phyloP scores from a whole-genome alignment of 2,888 invertebrate species.

The Thereva nobilitata region DNA sequence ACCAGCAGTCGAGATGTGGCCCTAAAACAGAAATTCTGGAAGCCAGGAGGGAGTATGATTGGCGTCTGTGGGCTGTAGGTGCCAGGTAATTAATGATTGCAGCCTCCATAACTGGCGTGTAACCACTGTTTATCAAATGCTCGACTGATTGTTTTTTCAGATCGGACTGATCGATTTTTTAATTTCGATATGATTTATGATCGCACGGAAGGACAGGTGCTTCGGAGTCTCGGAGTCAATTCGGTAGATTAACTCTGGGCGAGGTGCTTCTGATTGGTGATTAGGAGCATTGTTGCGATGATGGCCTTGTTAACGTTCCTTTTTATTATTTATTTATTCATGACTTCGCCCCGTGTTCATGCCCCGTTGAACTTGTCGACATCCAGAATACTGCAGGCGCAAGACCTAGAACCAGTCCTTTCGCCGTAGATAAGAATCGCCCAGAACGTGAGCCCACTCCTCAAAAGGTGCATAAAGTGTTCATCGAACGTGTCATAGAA shows the following conservation, averaged over 20 bases:
- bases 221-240: slow-evolving; percentile 25
- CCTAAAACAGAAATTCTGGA: slow-evolving; percentile 21
- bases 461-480: slow-evolving; percentile 21
- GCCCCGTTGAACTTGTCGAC: no score
- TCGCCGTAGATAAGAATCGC: slow-evolving; percentile 17
- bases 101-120: slow-evolving; percentile 36
- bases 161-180: slow-evolving; percentile 39
- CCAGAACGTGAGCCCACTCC: slow-evolving; percentile 30
- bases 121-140: slow-evolving; percentile 41
- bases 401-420: slow-evolving; percentile 14
- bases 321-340: no score
- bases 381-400: no score
- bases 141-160: slow-evolving; percentile 39
- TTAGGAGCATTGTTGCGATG: no score
- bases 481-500: slow-evolving; percentile 32
- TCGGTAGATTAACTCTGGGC: slow-evolving; percentile 36
- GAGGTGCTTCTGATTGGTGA: slow-evolving; percentile 39
- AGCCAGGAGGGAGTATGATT: slow-evolving; percentile 21
- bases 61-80: slow-evolving; percentile 19
- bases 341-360: no score
- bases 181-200: slow-evolving; percentile 36
- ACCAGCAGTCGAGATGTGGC: neutral
- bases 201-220: slow-evolving; percentile 36
- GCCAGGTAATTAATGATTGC: slow-evolving; percentile 39
- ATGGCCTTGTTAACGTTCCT: no score